Conservation (phyloP, 2,113 vertebrate species). For the Phalacrocorax carbo region DNA sequence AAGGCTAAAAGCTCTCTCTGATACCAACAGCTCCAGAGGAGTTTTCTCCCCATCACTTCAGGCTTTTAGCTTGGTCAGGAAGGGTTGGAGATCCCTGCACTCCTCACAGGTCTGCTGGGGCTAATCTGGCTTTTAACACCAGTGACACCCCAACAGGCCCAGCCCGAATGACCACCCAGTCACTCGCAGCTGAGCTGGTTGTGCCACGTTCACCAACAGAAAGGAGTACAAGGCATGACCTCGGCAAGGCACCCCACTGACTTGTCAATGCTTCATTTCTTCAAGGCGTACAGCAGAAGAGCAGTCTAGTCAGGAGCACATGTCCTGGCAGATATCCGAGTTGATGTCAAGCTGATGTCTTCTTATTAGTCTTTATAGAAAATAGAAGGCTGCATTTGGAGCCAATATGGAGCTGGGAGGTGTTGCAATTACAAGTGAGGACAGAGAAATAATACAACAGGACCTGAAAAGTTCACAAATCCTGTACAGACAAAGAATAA, state of each 20-base stretch:
- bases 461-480: background rate
- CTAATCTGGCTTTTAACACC: background rate
- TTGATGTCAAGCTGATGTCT: background rate
- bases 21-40: background rate
- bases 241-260: background rate
- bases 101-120: rapidly evolving
- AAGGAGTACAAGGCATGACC: background rate
- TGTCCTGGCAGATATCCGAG: background rate
- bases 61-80: background rate
- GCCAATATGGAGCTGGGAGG: background rate
- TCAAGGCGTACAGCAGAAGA: background rate
- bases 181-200: rapidly evolving
- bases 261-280: background rate
- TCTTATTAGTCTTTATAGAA: background rate
- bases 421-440: background rate
- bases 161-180: background rate
- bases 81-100: background rate
- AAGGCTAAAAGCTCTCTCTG: background rate
- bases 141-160: rapidly evolving
- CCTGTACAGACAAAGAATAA: background rate
- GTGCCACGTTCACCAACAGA: rapidly evolving
- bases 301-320: background rate
- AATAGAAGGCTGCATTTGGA: background rate
- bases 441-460: background rate
- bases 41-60: background rate